Evolutionary conservation across 2,113 vertebrate species (phyloP).

Genomic region (Lamprotornis superbus): DNA sequence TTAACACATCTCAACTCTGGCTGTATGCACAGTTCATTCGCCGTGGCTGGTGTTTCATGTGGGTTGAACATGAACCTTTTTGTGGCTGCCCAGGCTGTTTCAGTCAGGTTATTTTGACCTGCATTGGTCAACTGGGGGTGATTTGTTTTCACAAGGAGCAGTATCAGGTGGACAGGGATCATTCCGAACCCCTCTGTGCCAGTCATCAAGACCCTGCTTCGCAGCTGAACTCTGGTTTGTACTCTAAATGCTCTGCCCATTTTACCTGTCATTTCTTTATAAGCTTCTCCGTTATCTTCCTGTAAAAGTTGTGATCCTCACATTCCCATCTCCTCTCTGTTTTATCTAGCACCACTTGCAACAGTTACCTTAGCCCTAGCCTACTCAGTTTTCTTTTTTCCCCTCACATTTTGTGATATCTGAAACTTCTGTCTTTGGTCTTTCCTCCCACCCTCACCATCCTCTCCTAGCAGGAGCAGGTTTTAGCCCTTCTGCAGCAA

Average conservation of each 20-base stretch:
- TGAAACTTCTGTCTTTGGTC: not conserved
- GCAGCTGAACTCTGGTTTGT: not conserved
- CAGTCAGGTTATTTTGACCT: not conserved
- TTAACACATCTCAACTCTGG: not conserved
- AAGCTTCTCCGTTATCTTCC: not conserved
- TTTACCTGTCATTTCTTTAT: not conserved
- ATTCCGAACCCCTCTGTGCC: not conserved
- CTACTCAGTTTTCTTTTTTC: not conserved
- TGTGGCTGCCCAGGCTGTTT: not conserved
- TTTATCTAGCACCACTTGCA: not conserved
- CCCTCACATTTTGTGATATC: not conserved
- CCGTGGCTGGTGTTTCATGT: fast-evolving
- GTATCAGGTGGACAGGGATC: not conserved
- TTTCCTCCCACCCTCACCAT: not conserved
- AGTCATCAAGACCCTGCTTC: not conserved
- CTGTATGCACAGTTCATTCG: not conserved
- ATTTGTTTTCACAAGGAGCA: not conserved
- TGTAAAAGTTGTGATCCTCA: not conserved
- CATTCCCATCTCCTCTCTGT: fast-evolving
- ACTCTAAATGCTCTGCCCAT: not conserved
- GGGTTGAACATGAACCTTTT: not conserved
- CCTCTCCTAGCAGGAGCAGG: not conserved
- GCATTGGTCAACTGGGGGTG: fast-evolving
- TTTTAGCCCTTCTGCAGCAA: not conserved
- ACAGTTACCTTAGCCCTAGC: not conserved